Evolutionary conservation across 2,113 vertebrate genomes (phyloP).

Genomic region (Vulpes lagopus): DNA sequence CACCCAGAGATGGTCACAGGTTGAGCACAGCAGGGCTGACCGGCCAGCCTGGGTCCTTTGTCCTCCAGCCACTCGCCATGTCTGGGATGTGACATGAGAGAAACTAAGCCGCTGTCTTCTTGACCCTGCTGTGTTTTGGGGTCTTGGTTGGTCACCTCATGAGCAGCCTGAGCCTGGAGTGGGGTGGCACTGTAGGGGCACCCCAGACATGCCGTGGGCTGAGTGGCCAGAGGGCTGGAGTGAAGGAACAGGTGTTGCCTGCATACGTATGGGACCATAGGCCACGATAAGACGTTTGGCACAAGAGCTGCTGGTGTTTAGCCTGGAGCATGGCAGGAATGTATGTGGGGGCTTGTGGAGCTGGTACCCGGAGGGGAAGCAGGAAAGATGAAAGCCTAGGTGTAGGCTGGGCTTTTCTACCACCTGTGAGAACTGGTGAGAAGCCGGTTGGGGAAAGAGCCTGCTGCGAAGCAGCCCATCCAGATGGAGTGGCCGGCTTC

Average conservation of each 20-base stretch:
- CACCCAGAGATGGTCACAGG: rapidly evolving
- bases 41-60: background rate
- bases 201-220: background rate
- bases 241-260: background rate
- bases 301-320: rapidly evolving
- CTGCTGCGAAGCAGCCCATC: no score
- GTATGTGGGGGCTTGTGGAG: rapidly evolving
- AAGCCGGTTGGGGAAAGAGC: background rate
- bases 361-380: background rate
- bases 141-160: background rate
- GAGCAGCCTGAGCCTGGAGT: background rate
- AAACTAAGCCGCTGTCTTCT: no score
- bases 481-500: no score
- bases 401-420: background rate
- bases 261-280: rapidly evolving
- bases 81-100: background rate
- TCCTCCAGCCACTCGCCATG: rapidly evolving
- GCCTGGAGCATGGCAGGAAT: rapidly evolving
- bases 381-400: no score
- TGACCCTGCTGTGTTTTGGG: background rate
- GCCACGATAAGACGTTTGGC: rapidly evolving
- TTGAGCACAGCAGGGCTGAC: rapidly evolving
- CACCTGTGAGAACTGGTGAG: rapidly evolving
- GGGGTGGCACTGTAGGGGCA: background rate
- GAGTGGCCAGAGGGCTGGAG: rapidly evolving